Evolutionary conservation across 2,888 invertebrate species (phyloP).

Genomic region (Allophyes oxyacanthae): DNA sequence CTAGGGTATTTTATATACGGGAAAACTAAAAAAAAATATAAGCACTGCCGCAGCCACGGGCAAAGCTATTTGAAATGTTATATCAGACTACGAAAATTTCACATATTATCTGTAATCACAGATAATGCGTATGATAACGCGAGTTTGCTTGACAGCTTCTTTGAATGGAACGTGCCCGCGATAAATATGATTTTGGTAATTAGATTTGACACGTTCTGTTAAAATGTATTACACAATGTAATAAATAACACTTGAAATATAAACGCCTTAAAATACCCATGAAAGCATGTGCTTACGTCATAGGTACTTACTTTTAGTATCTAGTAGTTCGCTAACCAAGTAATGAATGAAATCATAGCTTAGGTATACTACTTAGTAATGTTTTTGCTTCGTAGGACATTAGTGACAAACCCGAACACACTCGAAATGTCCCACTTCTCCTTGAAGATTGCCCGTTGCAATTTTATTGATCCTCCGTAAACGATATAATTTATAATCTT

Average conservation of each 20-base stretch:
- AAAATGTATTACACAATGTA: conserved; percentile 24
- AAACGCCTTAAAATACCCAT: conserved; percentile 30
- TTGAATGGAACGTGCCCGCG: conserved; percentile 56
- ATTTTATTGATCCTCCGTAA: too few relatives aligned
- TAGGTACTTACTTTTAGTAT: conserved; percentile 20
- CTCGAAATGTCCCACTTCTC: too few relatives aligned
- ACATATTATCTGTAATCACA: conserved; percentile 14
- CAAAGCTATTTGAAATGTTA: too few relatives aligned
- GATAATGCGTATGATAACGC: conserved; percentile 57
- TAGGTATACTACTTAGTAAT: too few relatives aligned
- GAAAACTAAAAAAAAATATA: too few relatives aligned
- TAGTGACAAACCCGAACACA: too few relatives aligned
- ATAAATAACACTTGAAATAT: conserved; percentile 22
- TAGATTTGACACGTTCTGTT: conserved; percentile 66
- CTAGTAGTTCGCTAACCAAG: conserved; percentile 13
- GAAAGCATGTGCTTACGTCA: conserved; percentile 45
- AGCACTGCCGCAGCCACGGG: too few relatives aligned
- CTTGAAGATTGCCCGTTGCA: too few relatives aligned
- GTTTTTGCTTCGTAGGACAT: too few relatives aligned
- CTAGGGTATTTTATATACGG: too few relatives aligned
- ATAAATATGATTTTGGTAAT: conserved; percentile 59
- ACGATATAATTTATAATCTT: too few relatives aligned
- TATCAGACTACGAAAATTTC: conserved; percentile 16
- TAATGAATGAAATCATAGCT: too few relatives aligned
- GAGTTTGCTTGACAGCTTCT: conserved; percentile 53